Evolutionary conservation across 1,140 invertebrate species (phyloP), one percentile per base, ranked within the genome.

Genomic region (Bombus huntii): DNA sequence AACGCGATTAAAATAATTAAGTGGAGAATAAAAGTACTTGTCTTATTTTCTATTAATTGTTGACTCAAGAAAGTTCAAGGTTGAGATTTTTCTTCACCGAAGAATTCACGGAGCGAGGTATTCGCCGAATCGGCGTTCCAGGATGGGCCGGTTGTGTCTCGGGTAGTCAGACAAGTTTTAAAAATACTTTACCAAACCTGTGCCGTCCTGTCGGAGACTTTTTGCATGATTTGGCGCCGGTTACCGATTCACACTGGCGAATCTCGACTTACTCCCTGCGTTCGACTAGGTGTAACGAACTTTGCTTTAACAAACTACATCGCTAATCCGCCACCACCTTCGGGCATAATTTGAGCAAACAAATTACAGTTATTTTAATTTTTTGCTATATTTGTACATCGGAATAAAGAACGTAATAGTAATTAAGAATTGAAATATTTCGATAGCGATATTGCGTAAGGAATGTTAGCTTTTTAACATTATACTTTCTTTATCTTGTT

Each of bases 211-310:
- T 82, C 81, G 74, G 81, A 65, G 78, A 73, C 76, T 88, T 90
- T 90, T 90, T 91, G 83, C 84, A 76, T 86, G 89, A 89, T 92
- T 91, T 88, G 88, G 90, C 87, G 88, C 91, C 89, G 85, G 89
- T 89, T 85, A 82, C 88, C 68, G 74, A 87, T 86, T 76, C 74
- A 44, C 74, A 62, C 22, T 84, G 39, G 53, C 77, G 72, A 62
- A 65, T 84, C 57, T 66, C 37, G 77, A 57, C 88, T 87, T 39
- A 77, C 34, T 81, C 59, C 53, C 13, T 28, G 75, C n/a, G 10
- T 42, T 5, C 74, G 4, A 31, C 47, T n/a, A 68, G 44, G 83
- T 74, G 71, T 78, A 85, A 85, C 13, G 78, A 85, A 85, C 83
- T 57, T 72, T 28, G 15, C 22, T 18, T 34, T 6, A 68, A 71